phyloP scores from a whole-genome alignment of 2,797 vertebrate species.

The Pangasius djambal region DNA sequence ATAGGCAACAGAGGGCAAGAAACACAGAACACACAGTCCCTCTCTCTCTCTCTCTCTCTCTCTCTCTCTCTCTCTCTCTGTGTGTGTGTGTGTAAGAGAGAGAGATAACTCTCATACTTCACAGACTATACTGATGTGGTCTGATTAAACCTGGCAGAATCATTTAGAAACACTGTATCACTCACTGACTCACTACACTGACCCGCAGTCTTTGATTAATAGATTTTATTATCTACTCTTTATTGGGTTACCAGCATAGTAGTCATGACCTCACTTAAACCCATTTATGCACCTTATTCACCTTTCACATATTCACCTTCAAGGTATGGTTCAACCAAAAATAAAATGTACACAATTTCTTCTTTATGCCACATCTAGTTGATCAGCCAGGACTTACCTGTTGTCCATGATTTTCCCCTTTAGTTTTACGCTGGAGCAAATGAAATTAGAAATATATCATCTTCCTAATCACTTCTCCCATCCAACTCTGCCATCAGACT shows the following conservation, averaged over 20 bases:
- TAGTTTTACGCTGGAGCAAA: background rate
- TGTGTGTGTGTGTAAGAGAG: background rate
- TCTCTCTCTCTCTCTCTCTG: background rate
- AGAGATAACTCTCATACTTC: background rate
- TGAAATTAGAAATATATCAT: background rate
- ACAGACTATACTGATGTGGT: background rate
- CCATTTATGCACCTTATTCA: background rate
- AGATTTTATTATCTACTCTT: background rate
- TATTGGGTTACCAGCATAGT: no score
- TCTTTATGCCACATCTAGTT: no score
- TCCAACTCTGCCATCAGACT: background rate
- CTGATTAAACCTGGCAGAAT: background rate
- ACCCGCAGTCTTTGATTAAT: background rate
- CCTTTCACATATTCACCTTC: background rate
- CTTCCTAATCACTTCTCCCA: background rate
- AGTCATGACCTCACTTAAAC: background rate
- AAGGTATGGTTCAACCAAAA: background rate
- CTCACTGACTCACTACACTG: background rate
- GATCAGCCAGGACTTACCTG: background rate
- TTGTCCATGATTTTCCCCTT: background rate
- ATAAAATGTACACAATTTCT: background rate
- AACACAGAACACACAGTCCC: conserved; percentile 2
- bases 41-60: no score
- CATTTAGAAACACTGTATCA: background rate
- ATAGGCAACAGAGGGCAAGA: conserved; percentile 59